Conservation (phyloP, 2,113 vertebrate species). For the Ifrita kowaldi region DNA sequence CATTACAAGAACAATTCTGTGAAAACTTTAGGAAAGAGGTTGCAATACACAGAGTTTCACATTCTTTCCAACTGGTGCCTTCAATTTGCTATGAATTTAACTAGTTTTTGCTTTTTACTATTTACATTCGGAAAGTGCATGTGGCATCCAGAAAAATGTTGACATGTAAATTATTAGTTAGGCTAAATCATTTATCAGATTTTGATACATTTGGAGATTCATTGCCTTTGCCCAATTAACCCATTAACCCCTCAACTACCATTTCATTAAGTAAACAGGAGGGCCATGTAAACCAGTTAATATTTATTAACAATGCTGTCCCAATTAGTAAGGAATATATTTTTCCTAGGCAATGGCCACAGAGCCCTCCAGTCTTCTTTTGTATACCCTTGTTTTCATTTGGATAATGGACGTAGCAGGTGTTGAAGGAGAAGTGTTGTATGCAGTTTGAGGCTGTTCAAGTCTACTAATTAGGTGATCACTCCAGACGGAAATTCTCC, state of each 20-base stretch:
- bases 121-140: background rate
- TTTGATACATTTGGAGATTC: conserved; percentile 4
- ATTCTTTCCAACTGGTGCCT: background rate
- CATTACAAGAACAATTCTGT: background rate
- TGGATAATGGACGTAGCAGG: background rate
- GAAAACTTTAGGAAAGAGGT: background rate
- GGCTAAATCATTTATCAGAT: conserved; percentile 22
- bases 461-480: background rate
- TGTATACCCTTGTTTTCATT: conserved; percentile 16
- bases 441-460: background rate
- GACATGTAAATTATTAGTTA: conserved; percentile 34
- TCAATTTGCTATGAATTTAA: background rate
- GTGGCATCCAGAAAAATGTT: background rate
- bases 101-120: background rate
- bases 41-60: background rate
- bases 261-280: conserved; percentile 23
- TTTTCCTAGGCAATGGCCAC: background rate
- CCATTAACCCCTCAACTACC: conserved; percentile 62
- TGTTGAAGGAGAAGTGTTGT: conserved; percentile 5
- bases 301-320: conserved; percentile 24
- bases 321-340: conserved; percentile 49
- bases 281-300: conserved; percentile 18
- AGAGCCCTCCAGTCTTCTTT: conserved; percentile 26
- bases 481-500: background rate
- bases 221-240: conserved; percentile 28